These are phyloP conservation scores for Thunnus maccoyii DNA, from an alignment of 2,113 vertebrate species.

Conservation along the genomic window DNA sequence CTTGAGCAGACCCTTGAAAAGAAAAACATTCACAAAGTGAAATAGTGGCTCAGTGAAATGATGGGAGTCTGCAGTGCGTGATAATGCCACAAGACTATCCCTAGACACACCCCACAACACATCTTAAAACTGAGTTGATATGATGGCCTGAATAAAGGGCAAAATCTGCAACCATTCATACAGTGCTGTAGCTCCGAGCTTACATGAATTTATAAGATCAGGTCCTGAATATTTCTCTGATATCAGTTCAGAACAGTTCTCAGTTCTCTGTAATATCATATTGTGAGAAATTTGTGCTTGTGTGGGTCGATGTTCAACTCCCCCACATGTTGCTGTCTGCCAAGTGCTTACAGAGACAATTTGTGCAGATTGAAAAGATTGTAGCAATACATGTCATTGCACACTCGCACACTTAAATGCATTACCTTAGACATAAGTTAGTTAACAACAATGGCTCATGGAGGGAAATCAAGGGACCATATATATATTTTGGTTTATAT, in stretches of 20 bases:
- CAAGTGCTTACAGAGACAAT: conserved; percentile 44
- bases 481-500: background rate
- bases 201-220: background rate
- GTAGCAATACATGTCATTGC: background rate
- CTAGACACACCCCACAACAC: conserved; percentile 7
- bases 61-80: background rate
- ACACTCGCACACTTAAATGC: background rate
- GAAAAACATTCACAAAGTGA: conserved; percentile 56
- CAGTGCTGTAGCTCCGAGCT: conserved; percentile 10
- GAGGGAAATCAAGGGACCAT: background rate
- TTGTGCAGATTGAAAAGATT: conserved; percentile 31
- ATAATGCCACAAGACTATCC: conserved; percentile 6
- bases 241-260: conserved; percentile 26
- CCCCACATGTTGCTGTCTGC: conserved; percentile 31
- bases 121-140: conserved; percentile 25
- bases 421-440: conserved; percentile 14
- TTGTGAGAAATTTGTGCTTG: conserved; percentile 40
- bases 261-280: conserved; percentile 44
- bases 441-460: background rate
- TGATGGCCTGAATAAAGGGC: background rate
- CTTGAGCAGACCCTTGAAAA: conserved; percentile 86
- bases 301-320: conserved; percentile 43
- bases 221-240: conserved; percentile 30
- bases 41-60: conserved; percentile 14
- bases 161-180: conserved; percentile 9